Conservation (phyloP, 2,797 vertebrate species). For the Gadopsis bispinosus region DNA sequence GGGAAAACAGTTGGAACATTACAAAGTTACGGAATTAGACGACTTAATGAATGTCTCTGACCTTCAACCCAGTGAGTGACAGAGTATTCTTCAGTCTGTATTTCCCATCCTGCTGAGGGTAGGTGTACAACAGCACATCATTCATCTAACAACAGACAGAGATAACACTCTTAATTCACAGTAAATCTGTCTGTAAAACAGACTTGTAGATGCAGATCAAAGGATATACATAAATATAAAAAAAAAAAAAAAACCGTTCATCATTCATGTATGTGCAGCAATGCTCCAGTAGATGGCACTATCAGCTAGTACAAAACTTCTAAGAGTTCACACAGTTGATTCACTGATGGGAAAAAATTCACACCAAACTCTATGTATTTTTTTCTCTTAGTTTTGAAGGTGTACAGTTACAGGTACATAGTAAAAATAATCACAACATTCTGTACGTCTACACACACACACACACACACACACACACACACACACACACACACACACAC, state of each 20-base stretch:
- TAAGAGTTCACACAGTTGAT: neutral
- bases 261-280: slow-evolving; percentile 26
- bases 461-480: no score
- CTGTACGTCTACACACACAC: neutral
- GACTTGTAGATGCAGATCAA: neutral
- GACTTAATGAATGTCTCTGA: slow-evolving; percentile 65
- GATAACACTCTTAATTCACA: neutral
- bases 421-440: neutral
- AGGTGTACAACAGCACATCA: slow-evolving; percentile 95
- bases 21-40: neutral
- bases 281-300: slow-evolving; percentile 64
- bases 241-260: neutral
- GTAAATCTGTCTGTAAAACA: neutral
- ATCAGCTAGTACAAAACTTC: slow-evolving; percentile 21
- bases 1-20: neutral
- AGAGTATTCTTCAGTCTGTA: slow-evolving; percentile 93
- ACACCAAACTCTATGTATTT: neutral
- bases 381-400: neutral
- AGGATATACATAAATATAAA: neutral
- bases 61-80: slow-evolving; percentile 90
- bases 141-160: slow-evolving; percentile 89
- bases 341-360: neutral
- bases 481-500: no score
- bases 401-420: neutral
- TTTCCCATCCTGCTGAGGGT: slow-evolving; percentile 96